Evolutionary conservation across 37 sponge, comb jelly and placozoan species (phyloP).

Genomic region (Beroe forskalii): DNA sequence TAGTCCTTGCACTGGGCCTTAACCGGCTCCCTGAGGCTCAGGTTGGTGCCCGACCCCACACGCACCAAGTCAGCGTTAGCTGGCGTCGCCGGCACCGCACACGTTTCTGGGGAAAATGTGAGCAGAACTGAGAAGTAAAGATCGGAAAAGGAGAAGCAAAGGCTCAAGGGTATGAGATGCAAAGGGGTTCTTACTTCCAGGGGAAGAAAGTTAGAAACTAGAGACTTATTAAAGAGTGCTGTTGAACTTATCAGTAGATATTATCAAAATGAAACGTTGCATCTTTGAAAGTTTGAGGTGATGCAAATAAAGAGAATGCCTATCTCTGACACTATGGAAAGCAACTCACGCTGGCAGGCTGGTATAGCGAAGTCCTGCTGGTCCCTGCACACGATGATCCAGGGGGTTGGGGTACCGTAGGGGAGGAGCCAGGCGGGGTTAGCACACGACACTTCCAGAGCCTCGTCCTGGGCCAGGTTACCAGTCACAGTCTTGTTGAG

Average conservation of each 20-base stretch:
- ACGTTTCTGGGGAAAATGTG: conserved; percentile 12
- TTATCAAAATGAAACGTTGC: no score
- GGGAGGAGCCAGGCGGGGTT: not conserved
- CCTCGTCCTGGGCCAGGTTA: not conserved
- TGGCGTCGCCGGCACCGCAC: not conserved
- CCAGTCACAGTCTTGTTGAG: not conserved
- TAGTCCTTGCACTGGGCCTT: not conserved
- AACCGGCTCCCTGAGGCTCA: not conserved
- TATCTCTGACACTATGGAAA: no score
- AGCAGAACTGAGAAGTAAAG: no score
- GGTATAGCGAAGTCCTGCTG: not conserved
- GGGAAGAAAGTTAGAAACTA: no score
- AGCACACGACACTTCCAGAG: conserved; percentile 24
- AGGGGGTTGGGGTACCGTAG: not conserved
- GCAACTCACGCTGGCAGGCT: conserved; percentile 18
- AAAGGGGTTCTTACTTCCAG: no score
- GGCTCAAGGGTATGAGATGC: no score
- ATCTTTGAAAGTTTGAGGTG: no score
- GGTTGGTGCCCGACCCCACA: not conserved
- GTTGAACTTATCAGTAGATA: no score
- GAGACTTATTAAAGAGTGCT: no score
- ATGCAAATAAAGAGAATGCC: no score
- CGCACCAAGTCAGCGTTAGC: not conserved
- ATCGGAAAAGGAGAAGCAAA: no score
- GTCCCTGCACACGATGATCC: conserved; percentile 1